These are phyloP conservation scores for Chiloscyllium punctatum DNA, from an alignment of 2,797 vertebrate genomes.

Conservation along the genomic window DNA sequence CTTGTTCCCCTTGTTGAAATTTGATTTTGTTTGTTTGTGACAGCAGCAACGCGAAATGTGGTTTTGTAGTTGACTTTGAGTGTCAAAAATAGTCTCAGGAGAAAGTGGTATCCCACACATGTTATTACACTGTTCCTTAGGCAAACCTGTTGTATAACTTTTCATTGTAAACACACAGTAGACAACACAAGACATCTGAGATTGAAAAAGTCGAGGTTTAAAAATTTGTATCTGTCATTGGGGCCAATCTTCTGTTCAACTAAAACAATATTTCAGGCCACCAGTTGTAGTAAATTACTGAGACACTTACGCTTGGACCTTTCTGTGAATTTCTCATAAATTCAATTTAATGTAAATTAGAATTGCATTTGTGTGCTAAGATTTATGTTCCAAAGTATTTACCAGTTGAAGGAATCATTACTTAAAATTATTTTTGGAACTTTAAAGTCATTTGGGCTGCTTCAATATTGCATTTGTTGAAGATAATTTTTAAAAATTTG, in stretches of 20 bases:
- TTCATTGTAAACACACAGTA: background rate
- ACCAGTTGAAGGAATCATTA: conserved; percentile 29
- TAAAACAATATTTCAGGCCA: background rate
- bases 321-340: background rate
- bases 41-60: background rate
- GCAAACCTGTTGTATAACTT: background rate
- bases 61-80: background rate
- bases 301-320: background rate
- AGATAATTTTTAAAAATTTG: conserved; percentile 20
- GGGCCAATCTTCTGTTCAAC: background rate
- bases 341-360: conserved; percentile 27
- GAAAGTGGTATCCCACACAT: background rate
- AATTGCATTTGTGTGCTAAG: background rate
- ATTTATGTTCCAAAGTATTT: conserved; percentile 26
- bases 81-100: background rate
- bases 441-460: conserved; percentile 22
- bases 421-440: conserved; percentile 23
- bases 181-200: background rate
- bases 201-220: background rate
- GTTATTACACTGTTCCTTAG: background rate
- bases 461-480: conserved; percentile 30
- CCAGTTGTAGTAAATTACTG: background rate
- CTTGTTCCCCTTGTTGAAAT: background rate
- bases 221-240: background rate
- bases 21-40: background rate